A percentile compares a stretch with the other conserved stretches of the same genome.
Conservation (phyloP, 92 coral and sea anemone species). For the Actinostola sp. region DNA sequence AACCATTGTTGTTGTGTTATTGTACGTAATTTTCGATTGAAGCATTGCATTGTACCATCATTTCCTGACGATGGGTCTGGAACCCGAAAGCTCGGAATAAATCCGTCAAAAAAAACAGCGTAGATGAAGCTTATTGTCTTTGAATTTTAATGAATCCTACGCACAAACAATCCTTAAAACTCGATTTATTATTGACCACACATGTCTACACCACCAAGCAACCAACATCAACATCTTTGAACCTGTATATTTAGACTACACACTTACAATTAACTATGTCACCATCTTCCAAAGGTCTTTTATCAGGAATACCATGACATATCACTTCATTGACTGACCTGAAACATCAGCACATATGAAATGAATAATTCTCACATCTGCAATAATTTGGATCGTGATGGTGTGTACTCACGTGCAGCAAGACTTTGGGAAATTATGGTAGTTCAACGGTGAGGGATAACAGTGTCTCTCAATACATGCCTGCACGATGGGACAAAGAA, state of each 20-base stretch:
- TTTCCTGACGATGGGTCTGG: too few relatives aligned
- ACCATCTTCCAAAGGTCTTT: constrained; percentile 85
- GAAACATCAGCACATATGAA: too few relatives aligned
- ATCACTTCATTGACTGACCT: constrained; percentile 97
- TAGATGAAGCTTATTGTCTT: too few relatives aligned
- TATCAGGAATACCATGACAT: constrained; percentile 98
- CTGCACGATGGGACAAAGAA: too few relatives aligned
- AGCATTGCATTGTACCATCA: too few relatives aligned
- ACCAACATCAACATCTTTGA: background rate
- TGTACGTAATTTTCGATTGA: too few relatives aligned
- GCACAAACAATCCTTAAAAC: background rate
- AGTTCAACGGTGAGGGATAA: constrained; percentile 96
- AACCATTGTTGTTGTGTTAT: too few relatives aligned
- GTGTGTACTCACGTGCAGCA: constrained; percentile 97
- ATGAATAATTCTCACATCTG: too few relatives aligned
- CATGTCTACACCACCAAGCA: background rate
- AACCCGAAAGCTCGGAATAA: too few relatives aligned
- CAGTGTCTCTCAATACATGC: constrained; percentile 90
- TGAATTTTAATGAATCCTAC: too few relatives aligned
- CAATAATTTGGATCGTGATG: background rate
- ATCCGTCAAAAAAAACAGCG: too few relatives aligned
- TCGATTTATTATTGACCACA: background rate
- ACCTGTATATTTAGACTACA: too few relatives aligned
- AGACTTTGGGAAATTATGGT: constrained; percentile 96
- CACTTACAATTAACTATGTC: constrained; percentile 88